Evolutionary conservation across 2,888 invertebrate species (phyloP).

Genomic region (Rhamnusium bicolor): DNA sequence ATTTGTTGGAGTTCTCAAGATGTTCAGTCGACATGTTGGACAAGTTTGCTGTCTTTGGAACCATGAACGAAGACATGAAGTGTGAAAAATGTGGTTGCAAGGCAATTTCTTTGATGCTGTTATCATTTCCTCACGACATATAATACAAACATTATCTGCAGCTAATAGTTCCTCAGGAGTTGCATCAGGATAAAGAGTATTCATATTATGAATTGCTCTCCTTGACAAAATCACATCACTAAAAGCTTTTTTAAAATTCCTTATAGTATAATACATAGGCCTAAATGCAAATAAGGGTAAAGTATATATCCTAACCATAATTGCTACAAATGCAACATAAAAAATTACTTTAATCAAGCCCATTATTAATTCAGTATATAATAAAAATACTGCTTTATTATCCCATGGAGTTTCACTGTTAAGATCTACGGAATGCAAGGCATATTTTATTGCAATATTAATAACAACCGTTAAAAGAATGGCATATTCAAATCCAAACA

Average conservation of each 20-base stretch:
- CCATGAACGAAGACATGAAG: constrained; percentile 97
- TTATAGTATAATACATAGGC: constrained; percentile 99
- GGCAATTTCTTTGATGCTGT: constrained; percentile 94
- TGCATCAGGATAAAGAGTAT: constrained; percentile 97
- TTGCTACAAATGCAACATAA: constrained; percentile 92
- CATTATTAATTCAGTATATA: constrained; percentile 97
- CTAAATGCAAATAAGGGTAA: constrained; percentile 98
- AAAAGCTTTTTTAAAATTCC: constrained; percentile 97
- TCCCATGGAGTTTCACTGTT: constrained; percentile 98
- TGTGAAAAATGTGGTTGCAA: constrained; percentile 99
- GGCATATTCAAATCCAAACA: constrained; percentile 99
- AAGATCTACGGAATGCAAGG: constrained; percentile 89
- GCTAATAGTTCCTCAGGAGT: constrained; percentile 92
- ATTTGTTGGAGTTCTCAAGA: constrained; percentile 63
- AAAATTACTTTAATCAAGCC: constrained; percentile 85
- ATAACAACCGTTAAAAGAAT: constrained; percentile 94
- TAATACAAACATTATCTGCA: constrained; percentile 98
- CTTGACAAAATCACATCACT: constrained; percentile 97
- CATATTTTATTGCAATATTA: constrained; percentile 94
- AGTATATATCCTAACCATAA: constrained; percentile 96
- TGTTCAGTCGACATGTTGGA: constrained; percentile 97
- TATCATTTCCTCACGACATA: constrained; percentile 88
- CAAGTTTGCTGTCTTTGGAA: constrained; percentile 99
- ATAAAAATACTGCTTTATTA: constrained; percentile 96
- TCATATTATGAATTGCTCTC: constrained; percentile 98